Conservation (phyloP, 2,797 vertebrate genomes). For the Euphonia xanthogaster region DNA sequence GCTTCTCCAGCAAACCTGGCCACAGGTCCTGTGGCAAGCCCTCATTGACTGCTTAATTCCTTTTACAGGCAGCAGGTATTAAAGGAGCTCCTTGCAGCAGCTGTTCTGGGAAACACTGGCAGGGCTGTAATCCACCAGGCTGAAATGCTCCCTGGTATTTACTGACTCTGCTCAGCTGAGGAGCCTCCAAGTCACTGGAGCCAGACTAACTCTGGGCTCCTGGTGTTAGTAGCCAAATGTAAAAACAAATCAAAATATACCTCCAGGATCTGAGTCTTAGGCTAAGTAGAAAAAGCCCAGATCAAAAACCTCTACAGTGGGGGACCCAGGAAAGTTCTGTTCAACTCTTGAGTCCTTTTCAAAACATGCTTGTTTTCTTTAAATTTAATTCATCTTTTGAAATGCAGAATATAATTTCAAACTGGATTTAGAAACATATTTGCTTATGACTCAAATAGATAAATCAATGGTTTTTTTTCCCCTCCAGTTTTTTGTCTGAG, state of each 20-base stretch:
- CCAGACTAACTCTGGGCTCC: neutral
- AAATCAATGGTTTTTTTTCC: fast-evolving
- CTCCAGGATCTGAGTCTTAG: neutral
- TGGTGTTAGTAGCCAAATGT: neutral
- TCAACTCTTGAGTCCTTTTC: neutral
- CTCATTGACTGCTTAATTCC: neutral
- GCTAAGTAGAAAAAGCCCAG: neutral
- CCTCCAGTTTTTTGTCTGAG: neutral
- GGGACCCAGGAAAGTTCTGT: neutral
- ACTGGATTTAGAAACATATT: neutral
- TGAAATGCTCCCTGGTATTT: neutral
- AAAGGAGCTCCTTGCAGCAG: neutral
- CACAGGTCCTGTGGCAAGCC: neutral
- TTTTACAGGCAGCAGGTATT: conserved; percentile 51
- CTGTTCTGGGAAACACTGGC: conserved; percentile 40
- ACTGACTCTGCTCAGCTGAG: conserved; percentile 2
- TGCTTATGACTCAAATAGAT: neutral
- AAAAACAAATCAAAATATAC: neutral
- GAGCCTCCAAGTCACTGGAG: neutral
- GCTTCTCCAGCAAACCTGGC: neutral
- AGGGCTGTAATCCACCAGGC: neutral
- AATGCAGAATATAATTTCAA: neutral
- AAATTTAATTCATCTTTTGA: neutral
- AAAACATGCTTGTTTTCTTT: neutral
- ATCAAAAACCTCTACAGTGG: neutral